Evolutionary conservation across 2,888 invertebrate genomes (phyloP), one percentile per base, ranked within the genome.

Genomic region (Caenorhabditis uteleia): DNA sequence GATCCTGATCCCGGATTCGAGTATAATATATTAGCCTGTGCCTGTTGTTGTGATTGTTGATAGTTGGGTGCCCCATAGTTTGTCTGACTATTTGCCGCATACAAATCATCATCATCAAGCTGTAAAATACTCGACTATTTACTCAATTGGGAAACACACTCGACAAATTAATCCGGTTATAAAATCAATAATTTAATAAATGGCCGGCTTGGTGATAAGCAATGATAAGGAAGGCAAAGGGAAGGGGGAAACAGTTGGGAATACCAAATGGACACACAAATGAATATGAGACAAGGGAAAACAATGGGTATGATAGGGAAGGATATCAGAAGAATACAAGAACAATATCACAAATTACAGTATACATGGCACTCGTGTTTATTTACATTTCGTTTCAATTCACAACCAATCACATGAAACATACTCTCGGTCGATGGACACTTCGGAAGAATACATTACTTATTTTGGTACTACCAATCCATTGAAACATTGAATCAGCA

Each of bases 401-500:
- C 31, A 29, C 31, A 29, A 29, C 31, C 14, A n/a, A n/a, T n/a
- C n/a, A n/a, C n/a, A n/a, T 46, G 29, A 43, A 33, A 68, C 71
- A 45, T 47, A 76, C 77, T 42, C 75, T 59, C 23, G 75, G 75
- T 39, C 79, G 49, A 47, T 79, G 75, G 10, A 79, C 72, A 54
- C 71, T 72, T 39, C 79, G 51, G 60, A 68, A 79, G 61, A 72
- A 79, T n/a, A 72, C 72, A 42, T 76, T 74, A 36, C 67, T 66
- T 57, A 79, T 77, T 31, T 70, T 71, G 3, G 71, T 71, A 43
- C 69, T 81, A 57, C 83, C 83, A 70, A 65, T 79, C 82, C 65
- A 83, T 40, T 80, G 79, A 62, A 82, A 83, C 65, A 80, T 80
- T n/a, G 76, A 34, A 33, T 77, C 77, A 10, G 79, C 77, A 42